Percentiles rank a stretch among this genome's conserved stretches.
These are phyloP conservation scores for Botrylloides violaceus DNA, from an alignment of 23 tunicate species.

Conservation along the genomic window DNA sequence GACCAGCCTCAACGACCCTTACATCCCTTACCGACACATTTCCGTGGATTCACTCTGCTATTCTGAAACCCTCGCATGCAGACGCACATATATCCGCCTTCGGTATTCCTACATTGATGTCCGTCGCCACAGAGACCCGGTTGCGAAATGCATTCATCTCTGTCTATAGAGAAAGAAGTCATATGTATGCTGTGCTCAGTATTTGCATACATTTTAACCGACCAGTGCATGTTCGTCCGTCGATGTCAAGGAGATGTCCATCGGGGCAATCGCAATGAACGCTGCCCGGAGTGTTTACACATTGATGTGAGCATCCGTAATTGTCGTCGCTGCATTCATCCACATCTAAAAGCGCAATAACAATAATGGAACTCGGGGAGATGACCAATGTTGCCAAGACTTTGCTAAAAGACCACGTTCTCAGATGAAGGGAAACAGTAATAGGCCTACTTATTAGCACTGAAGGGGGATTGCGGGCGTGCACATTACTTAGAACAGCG, in stretches of 20 bases:
- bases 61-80: constrained; percentile 40
- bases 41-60: not conserved
- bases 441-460: too few species aligned
- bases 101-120: constrained; percentile 34
- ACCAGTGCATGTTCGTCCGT: constrained; percentile 32
- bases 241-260: constrained; percentile 23
- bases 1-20: too few species aligned
- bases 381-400: too few species aligned
- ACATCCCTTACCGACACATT: constrained; percentile 20
- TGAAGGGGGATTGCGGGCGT: too few species aligned
- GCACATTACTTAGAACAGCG: too few species aligned
- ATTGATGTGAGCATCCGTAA: constrained; percentile 41
- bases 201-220: too few species aligned
- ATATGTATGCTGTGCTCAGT: too few species aligned
- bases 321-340: constrained; percentile 29
- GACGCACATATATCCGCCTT: constrained; percentile 44
- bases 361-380: too few species aligned
- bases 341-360: constrained; percentile 12
- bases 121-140: constrained; percentile 10
- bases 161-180: too few species aligned
- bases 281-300: constrained; percentile 36
- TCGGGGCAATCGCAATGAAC: constrained; percentile 33
- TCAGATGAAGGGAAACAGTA: too few species aligned
- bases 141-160: constrained; percentile 3
- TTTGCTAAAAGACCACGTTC: too few species aligned